A percentile compares a stretch with the other conserved stretches of the same genome.
phyloP scores from a whole-genome alignment of 2,113 vertebrate genomes.

The Blennius ocellaris region DNA sequence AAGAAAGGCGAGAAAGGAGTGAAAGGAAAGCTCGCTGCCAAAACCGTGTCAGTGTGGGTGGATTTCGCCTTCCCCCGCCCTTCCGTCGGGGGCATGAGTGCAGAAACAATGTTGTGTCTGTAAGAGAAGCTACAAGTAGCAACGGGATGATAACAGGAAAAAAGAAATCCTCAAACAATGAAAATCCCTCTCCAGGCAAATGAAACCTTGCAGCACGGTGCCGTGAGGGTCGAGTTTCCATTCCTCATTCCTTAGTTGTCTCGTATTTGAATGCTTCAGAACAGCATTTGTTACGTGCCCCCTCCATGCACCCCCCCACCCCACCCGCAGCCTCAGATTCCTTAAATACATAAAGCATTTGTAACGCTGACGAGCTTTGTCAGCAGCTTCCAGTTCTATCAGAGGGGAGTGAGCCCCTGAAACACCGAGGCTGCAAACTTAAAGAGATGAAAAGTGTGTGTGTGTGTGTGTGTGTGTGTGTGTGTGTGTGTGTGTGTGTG shows the following conservation, averaged over 20 bases:
- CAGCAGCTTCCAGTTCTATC: slow-evolving; percentile 32
- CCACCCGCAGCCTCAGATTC: slow-evolving; percentile 36
- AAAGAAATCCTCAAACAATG: not conserved
- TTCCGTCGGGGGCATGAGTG: not conserved
- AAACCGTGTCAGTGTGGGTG: slow-evolving; percentile 23
- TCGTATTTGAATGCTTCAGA: slow-evolving; percentile 24
- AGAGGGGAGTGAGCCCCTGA: not conserved
- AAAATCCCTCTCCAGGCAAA: not conserved
- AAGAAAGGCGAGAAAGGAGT: slow-evolving; percentile 3
- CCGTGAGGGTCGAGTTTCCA: slow-evolving; percentile 14
- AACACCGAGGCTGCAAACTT: slow-evolving; percentile 11
- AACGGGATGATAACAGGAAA: not conserved
- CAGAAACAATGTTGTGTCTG: not conserved
- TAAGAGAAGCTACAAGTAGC: not conserved
- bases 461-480: not conserved
- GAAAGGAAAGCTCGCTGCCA: slow-evolving; percentile 21
- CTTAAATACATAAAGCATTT: slow-evolving; percentile 34
- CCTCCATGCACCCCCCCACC: not conserved
- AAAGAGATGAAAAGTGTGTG: not conserved
- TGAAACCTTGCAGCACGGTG: not conserved
- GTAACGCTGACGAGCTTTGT: slow-evolving; percentile 25
- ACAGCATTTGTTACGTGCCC: slow-evolving; percentile 8
- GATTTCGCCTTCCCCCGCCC: not conserved
- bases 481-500: too few relatives aligned
- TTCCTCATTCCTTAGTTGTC: slow-evolving; percentile 26